phyloP scores from a whole-genome alignment of 2,888 invertebrate species.

The Sturmia bella region DNA sequence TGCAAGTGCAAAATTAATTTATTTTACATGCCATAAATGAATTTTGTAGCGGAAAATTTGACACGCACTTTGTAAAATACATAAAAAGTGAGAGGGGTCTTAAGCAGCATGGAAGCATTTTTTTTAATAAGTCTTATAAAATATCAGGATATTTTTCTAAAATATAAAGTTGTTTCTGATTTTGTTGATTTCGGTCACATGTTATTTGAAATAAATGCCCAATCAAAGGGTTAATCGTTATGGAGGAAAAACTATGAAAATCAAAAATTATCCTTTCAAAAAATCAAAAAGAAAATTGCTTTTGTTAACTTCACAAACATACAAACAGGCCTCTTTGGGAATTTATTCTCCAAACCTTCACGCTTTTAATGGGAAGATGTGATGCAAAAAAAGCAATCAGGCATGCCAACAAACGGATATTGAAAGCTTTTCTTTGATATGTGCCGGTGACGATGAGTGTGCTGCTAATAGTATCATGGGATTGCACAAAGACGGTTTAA shows the following conservation, averaged over 20 bases:
- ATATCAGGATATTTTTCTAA: too few relatives aligned
- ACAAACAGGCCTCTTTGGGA: not conserved
- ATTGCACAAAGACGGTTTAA: constrained; percentile 1
- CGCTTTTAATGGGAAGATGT: not conserved
- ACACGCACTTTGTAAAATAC: too few relatives aligned
- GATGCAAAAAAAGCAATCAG: constrained; percentile 14
- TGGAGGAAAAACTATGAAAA: not conserved
- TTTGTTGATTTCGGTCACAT: too few relatives aligned
- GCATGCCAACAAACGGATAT: constrained; percentile 27
- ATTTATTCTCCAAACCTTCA: not conserved
- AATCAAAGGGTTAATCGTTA: too few relatives aligned
- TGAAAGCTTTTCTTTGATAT: constrained; percentile 36
- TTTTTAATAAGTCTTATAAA: too few relatives aligned
- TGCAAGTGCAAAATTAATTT: too few relatives aligned
- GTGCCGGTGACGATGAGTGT: not conserved
- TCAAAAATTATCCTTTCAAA: constrained; percentile 6
- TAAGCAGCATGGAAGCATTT: too few relatives aligned
- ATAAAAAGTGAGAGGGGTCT: too few relatives aligned
- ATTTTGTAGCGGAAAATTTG: too few relatives aligned
- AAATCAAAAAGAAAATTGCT: not conserved
- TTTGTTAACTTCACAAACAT: not conserved
- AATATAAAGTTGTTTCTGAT: too few relatives aligned
- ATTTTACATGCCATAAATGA: too few relatives aligned
- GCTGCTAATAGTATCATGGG: constrained; percentile 8
- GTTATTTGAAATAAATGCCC: too few relatives aligned